A percentile compares a stretch with the other conserved stretches of the same genome.
These are phyloP conservation scores for Alcis repandata DNA, from an alignment of 2,888 invertebrate species.

Conservation along the genomic window DNA sequence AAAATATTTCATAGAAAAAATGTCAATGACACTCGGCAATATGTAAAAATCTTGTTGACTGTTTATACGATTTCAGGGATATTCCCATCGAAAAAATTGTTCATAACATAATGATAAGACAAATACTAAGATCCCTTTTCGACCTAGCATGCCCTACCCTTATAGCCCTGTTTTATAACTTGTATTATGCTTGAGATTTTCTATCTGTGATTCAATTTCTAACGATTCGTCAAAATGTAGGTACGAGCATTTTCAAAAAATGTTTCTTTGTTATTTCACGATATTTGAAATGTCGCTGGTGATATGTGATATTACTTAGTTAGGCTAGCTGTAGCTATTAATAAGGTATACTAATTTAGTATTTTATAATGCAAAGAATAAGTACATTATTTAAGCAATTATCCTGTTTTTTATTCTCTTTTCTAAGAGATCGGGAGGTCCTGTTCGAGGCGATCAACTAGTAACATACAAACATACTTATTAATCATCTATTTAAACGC, in stretches of 20 bases:
- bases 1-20: too few relatives aligned
- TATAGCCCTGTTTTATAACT: too few relatives aligned
- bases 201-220: slow-evolving; percentile 36
- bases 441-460: not conserved
- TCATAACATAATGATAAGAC: too few relatives aligned
- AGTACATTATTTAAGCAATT: slow-evolving; percentile 57
- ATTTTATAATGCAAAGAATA: slow-evolving; percentile 56
- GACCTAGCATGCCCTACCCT: too few relatives aligned
- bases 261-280: slow-evolving; percentile 43
- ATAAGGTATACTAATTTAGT: slow-evolving; percentile 44
- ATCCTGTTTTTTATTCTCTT: slow-evolving; percentile 49
- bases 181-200: slow-evolving; percentile 32
- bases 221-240: slow-evolving; percentile 23
- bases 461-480: not conserved
- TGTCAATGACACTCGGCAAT: too few relatives aligned
- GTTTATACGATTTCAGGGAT: too few relatives aligned
- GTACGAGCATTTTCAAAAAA: slow-evolving; percentile 36
- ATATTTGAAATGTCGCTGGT: slow-evolving; percentile 71
- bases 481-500: too few relatives aligned
- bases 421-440: not conserved
- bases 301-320: slow-evolving; percentile 84
- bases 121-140: too few relatives aligned
- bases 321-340: slow-evolving; percentile 62
- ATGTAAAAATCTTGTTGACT: too few relatives aligned
- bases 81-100: too few relatives aligned